Conservation (phyloP, 2,113 vertebrate species). For the Calypte anna region DNA sequence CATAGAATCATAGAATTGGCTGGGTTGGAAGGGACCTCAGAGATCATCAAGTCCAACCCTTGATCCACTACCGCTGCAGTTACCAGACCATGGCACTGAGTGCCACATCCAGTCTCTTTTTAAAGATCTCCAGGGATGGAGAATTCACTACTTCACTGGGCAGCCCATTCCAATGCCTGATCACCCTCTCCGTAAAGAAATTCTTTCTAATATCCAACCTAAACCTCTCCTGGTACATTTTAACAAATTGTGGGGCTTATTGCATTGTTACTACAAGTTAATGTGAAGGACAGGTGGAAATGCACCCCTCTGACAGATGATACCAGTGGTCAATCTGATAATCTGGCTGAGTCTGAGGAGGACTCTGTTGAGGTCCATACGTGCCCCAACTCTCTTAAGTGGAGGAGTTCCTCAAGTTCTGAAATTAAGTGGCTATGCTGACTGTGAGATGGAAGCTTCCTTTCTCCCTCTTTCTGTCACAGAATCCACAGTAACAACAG, state of each 20-base stretch:
- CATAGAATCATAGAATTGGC: too few species aligned
- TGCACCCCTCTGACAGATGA: fast-evolving
- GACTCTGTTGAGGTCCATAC: fast-evolving
- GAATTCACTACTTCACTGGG: too few species aligned
- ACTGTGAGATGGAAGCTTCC: neutral
- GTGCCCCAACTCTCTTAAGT: fast-evolving
- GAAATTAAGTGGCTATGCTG: neutral
- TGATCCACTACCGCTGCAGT: too few species aligned
- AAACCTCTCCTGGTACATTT: too few species aligned
- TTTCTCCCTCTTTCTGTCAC: neutral
- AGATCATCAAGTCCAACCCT: too few species aligned
- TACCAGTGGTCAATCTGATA: neutral
- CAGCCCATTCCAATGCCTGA: too few species aligned
- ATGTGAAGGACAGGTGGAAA: neutral
- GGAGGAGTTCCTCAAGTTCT: fast-evolving
- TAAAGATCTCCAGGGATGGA: too few species aligned
- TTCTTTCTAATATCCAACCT: too few species aligned
- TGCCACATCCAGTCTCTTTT: too few species aligned
- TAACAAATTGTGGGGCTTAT: neutral
- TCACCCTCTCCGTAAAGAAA: too few species aligned
- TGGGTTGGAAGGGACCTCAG: too few species aligned
- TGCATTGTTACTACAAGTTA: neutral
- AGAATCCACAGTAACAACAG: neutral
- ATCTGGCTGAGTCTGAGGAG: neutral
- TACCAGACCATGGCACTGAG: too few species aligned